These are phyloP conservation scores for Microtus oregoni DNA, from an alignment of 2,113 vertebrate genomes.

Conservation along the genomic window DNA sequence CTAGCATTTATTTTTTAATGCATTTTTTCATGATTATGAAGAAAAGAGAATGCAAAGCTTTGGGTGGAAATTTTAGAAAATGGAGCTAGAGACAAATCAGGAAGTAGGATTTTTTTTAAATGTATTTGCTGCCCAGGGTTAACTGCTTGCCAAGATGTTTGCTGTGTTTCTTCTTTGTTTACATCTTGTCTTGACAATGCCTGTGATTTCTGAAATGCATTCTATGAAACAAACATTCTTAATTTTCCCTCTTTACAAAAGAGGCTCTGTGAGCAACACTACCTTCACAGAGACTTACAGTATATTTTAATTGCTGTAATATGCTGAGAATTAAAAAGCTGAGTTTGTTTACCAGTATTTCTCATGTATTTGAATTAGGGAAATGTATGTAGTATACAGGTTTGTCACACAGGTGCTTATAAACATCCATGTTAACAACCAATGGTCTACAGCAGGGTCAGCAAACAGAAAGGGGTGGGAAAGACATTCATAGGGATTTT, in stretches of 20 bases:
- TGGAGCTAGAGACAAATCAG: slow-evolving; percentile 46
- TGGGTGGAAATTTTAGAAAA: slow-evolving; percentile 49
- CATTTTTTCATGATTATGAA: slow-evolving; percentile 38
- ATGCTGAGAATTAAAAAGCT: not conserved
- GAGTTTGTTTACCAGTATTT: not conserved
- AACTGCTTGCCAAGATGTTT: not conserved
- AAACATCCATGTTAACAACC: not conserved
- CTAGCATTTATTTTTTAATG: slow-evolving; percentile 41
- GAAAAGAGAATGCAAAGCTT: not conserved
- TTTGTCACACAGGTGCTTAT: not conserved
- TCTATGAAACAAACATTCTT: not conserved
- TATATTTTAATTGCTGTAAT: not conserved
- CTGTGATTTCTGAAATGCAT: not conserved
- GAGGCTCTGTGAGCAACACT: rapidly evolving
- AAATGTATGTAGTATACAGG: not conserved
- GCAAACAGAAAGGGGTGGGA: not conserved
- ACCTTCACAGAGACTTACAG: not conserved
- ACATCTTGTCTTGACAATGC: not conserved
- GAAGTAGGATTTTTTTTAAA: not conserved
- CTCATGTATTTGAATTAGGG: not conserved
- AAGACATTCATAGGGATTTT: not conserved
- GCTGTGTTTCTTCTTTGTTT: not conserved
- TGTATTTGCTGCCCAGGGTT: not conserved
- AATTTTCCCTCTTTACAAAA: not conserved
- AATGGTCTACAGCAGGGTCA: not conserved